Base-by-base conservation (phyloP, 23 tunicate species). In the Styela plicata region DNA sequence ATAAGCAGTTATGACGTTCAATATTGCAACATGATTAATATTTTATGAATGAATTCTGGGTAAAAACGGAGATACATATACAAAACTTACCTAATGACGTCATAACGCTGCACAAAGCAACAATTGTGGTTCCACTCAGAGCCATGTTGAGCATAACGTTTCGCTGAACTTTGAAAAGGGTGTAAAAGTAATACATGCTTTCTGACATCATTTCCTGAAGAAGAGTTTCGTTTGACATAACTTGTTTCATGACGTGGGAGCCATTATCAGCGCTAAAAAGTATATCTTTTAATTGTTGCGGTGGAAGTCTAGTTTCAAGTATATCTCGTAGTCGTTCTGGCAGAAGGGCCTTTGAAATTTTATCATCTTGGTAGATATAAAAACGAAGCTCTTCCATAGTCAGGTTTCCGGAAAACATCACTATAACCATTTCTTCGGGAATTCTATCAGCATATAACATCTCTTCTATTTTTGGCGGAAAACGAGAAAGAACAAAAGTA, bases 71-170 rank as follows among this genome's bases (percentile, higher is more conserved):
- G n/a, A n/a, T n/a, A n/a, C n/a, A n/a, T n/a, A n/a, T n/a, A n/a
- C 13, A 44, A 44, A 26, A 71, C 86, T 92, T 64, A 87, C 97
- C 97, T 57, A 92, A 36, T 19, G 97, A 87, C 10, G 80, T 74
- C 97, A 92, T 92, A 31, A 91, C 88, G 68, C 78, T 78, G 24
- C 80, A 77, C 31, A 91, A 69, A 16, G 90, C 91, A 2, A 86
- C 71, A 2, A 91, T 73, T 17, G 89, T 32, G 2, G 73, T 57
- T 25, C 69, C 81, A 63, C 96, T 90, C 33, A 90, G 75, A 18
- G 87, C 96, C 30, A 68, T 67, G 36, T 90, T 90, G 23, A 90
- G 78, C 30, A 24, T 68, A 26, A 74, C 36, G 79, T 90, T 90
- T 62, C 69, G 64, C 64, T 82, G 87, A 10, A 69, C 81, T 77